Percentiles rank a stretch among this genome's conserved stretches.
These are phyloP conservation scores for Oncorhynchus masou DNA, from an alignment of 2,113 vertebrate genomes.

Conservation along the genomic window DNA sequence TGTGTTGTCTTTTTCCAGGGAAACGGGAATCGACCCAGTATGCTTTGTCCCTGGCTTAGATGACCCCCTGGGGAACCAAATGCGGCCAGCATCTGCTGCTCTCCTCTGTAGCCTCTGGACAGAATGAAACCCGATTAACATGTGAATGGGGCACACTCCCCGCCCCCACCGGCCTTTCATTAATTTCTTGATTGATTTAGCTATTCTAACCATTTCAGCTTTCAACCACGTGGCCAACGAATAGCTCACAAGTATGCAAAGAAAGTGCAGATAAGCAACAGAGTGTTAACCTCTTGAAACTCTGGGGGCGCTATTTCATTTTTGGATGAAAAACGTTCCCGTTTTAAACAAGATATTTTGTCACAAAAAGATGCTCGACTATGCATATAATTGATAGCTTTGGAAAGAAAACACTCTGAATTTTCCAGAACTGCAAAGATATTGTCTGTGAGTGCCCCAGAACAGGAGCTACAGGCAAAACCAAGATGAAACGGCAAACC, in stretches of 20 bases:
- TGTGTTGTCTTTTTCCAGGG: not conserved
- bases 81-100: not conserved
- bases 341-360: too few relatives aligned
- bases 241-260: not conserved
- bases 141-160: not conserved
- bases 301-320: too few relatives aligned
- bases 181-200: conserved; percentile 1
- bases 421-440: too few relatives aligned
- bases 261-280: too few relatives aligned
- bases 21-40: not conserved
- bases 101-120: not conserved
- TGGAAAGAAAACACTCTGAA: too few relatives aligned
- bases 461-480: too few relatives aligned
- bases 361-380: too few relatives aligned
- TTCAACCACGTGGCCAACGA: not conserved
- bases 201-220: not conserved
- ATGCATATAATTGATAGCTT: too few relatives aligned
- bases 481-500: too few relatives aligned
- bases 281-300: too few relatives aligned
- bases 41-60: not conserved
- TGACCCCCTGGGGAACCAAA: not conserved
- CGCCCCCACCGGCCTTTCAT: not conserved
- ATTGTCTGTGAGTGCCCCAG: too few relatives aligned
- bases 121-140: not conserved
- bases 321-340: too few relatives aligned